phyloP scores from a whole-genome alignment of 1,140 invertebrate genomes.

The Calliopsis andreniformis region DNA sequence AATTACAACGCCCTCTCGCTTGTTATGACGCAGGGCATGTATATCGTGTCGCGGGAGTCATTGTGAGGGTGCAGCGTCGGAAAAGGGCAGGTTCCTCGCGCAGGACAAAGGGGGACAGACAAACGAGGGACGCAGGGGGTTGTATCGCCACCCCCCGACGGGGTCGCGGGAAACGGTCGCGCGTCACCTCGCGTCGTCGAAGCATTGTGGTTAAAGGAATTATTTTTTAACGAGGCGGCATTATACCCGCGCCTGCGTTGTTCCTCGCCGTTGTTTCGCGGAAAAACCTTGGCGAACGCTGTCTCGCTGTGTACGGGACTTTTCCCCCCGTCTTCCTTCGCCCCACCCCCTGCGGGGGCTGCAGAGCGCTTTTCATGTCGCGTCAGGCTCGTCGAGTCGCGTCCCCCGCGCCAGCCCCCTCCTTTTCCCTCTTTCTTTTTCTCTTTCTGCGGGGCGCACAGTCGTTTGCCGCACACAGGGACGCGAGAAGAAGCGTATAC shows the following conservation, averaged over 20 bases:
- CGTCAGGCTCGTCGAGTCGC: constrained; percentile 21
- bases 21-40: background rate
- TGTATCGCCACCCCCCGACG: background rate
- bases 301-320: constrained; percentile 55
- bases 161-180: background rate
- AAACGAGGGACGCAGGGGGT: background rate
- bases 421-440: background rate
- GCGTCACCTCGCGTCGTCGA: constrained; percentile 33
- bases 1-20: constrained; percentile 45
- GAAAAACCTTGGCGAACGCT: constrained; percentile 57
- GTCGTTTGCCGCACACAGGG: constrained; percentile 29
- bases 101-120: constrained; percentile 13
- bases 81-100: background rate
- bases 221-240: constrained; percentile 71
- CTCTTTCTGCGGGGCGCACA: constrained; percentile 16
- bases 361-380: constrained; percentile 45
- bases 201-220: constrained; percentile 68
- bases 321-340: constrained; percentile 36
- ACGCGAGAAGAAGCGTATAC: constrained; percentile 57
- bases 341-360: background rate
- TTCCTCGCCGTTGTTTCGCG: constrained; percentile 58
- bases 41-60: background rate
- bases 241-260: constrained; percentile 52
- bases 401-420: background rate
- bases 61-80: constrained; percentile 2